phyloP scores from a whole-genome alignment of 2,797 vertebrate genomes.

The Morelia viridis region DNA sequence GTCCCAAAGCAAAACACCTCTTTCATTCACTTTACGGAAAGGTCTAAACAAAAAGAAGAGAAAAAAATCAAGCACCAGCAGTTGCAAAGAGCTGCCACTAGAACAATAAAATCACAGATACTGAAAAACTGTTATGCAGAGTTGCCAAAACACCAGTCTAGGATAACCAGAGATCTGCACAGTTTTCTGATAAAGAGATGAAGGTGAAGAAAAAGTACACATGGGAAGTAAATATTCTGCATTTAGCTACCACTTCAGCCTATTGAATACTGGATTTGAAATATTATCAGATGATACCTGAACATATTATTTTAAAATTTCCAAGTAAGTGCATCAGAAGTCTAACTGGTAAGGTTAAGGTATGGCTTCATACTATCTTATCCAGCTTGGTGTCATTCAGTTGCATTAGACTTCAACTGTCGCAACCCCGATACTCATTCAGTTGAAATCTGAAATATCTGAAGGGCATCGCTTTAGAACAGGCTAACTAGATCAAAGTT shows the following conservation, averaged over 20 bases:
- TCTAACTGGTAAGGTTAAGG: background rate
- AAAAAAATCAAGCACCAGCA: background rate
- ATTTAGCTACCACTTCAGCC: background rate
- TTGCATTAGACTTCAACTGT: too few species aligned
- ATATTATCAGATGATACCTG: background rate
- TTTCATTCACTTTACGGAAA: slow-evolving; percentile 93
- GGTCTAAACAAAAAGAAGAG: slow-evolving; percentile 75
- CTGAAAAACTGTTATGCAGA: background rate
- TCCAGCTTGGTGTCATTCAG: too few species aligned
- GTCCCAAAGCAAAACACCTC: slow-evolving; percentile 93
- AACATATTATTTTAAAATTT: background rate
- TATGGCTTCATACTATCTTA: background rate
- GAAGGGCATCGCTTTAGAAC: background rate
- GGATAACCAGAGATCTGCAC: background rate
- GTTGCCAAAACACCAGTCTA: background rate
- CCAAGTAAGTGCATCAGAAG: background rate
- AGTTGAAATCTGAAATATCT: too few species aligned
- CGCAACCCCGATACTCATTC: too few species aligned
- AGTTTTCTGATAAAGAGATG: background rate
- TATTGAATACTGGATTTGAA: background rate
- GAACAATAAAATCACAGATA: background rate
- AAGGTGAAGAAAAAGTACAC: background rate
- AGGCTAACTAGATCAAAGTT: background rate
- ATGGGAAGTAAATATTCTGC: background rate
- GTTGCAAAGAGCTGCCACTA: background rate